Evolutionary conservation across 2,888 invertebrate genomes (phyloP).

Genomic region (Blastobasis lacticolella): DNA sequence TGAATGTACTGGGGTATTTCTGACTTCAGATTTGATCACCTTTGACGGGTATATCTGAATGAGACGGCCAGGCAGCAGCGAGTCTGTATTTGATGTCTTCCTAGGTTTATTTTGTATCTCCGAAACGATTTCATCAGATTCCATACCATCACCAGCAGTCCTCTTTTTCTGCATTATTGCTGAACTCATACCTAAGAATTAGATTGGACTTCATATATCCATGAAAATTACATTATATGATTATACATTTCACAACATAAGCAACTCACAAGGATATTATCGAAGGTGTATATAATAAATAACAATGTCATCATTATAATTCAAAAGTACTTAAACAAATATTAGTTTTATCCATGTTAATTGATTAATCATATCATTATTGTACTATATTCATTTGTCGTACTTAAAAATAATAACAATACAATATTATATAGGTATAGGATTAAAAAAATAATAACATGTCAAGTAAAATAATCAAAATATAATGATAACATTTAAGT

Average conservation of each 20-base stretch:
- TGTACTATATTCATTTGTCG: neutral
- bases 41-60: slow-evolving; percentile 74
- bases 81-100: slow-evolving; percentile 30
- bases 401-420: too few species aligned
- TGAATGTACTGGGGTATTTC: slow-evolving; percentile 64
- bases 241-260: too few species aligned
- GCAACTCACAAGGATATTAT: too few species aligned
- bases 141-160: slow-evolving; percentile 88
- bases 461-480: neutral
- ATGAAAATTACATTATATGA: too few species aligned
- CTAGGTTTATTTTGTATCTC: slow-evolving; percentile 28
- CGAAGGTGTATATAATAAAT: too few species aligned
- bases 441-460: slow-evolving; percentile 7
- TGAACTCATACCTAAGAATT: slow-evolving; percentile 19
- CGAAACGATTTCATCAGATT: slow-evolving; percentile 60
- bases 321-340: too few species aligned
- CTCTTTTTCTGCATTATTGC: slow-evolving; percentile 64
- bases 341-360: too few species aligned
- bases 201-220: neutral
- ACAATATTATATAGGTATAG: too few species aligned
- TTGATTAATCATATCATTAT: neutral
- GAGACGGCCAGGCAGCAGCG: slow-evolving; percentile 37
- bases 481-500: too few species aligned
- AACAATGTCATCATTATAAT: too few species aligned
- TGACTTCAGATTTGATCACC: slow-evolving; percentile 72